Conservation (phyloP, 2,797 vertebrate genomes). For the Astyanax mexicanus region DNA sequence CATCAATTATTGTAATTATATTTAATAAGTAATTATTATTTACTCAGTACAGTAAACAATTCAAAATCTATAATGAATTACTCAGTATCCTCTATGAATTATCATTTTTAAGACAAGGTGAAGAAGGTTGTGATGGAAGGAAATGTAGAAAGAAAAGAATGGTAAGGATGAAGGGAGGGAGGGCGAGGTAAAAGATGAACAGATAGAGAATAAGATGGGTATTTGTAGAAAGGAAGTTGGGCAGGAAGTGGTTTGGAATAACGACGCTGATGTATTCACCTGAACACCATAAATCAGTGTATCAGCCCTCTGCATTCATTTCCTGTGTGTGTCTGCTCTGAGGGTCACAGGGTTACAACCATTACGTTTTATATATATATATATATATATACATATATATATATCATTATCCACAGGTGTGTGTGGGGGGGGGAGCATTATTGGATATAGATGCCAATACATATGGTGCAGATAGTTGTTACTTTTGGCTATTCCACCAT, state of each 20-base stretch:
- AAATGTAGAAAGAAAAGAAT: not conserved
- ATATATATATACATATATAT: too few species aligned
- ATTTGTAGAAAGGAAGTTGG: not conserved
- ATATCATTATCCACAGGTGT: not conserved
- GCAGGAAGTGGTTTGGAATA: not conserved
- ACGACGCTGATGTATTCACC: not conserved
- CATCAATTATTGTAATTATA: too few species aligned
- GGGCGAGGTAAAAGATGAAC: slow-evolving; percentile 44
- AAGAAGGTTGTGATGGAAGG: slow-evolving; percentile 58
- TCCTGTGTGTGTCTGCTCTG: slow-evolving; percentile 34
- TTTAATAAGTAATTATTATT: too few species aligned
- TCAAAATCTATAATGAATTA: too few species aligned
- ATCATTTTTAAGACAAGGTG: too few species aligned
- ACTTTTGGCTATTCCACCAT: too few species aligned
- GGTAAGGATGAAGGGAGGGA: slow-evolving; percentile 13
- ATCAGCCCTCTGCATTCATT: not conserved
- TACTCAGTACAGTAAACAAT: too few species aligned
- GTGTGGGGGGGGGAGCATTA: too few species aligned
- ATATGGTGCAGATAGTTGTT: too few species aligned
- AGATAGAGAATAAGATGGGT: slow-evolving; percentile 1
- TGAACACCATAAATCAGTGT: not conserved
- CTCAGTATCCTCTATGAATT: too few species aligned
- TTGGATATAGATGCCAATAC: too few species aligned
- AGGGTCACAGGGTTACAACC: not conserved
- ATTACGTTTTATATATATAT: too few species aligned